Evolutionary conservation across 30 jellyfish, hydroid and myxozoan genomes (phyloP), one percentile per base, ranked within the genome.

Genomic region (Hydra vulgaris): DNA sequence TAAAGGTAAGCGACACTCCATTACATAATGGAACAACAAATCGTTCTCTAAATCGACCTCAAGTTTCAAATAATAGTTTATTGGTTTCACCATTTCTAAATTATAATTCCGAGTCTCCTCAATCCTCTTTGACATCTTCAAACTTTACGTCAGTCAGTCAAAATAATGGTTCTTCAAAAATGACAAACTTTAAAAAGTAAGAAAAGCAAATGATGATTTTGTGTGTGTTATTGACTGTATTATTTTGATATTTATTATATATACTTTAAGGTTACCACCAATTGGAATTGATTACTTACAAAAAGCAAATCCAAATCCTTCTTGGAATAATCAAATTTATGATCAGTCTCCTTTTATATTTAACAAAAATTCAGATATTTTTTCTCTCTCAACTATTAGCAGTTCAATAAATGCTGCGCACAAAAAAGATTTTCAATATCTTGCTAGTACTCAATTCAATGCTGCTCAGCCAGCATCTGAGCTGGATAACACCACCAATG

Each of bases 101-200:
- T 40, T 40, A 40, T 40, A 12, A 12, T 3, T 40, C 61, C 12
- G 61, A 40, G 5, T 40, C 61, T 40, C 61, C 61, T 3, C 61
- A 86, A 78, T 90, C 97, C 0, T 90, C 97, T n/a, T 81, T 90
- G 95, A 90, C 95, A 78, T 90, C 97, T 76, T 81, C 97, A 15
- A 79, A 76, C 74, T 90, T 90, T 83, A 90, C 97, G 25, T 90
- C 97, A 18, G 97, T 90, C 73, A 90, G 97, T 68, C 90, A 89
- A 53, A 91, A 89, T 52, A 87, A 88, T 18, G 78, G 96, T 53
- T 86, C 93, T 12, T 88, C 77, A 0, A 80, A 77, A 84, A 92
- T 92, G 76, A 87, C 97, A 21, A 22, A 19, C 7, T 80, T 80
- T 70, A 68, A 70, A 23, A 80, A 54, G 87, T 80, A 66, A 15